Evolutionary conservation across 2,113 vertebrate genomes (phyloP).

Genomic region (Nanger granti): DNA sequence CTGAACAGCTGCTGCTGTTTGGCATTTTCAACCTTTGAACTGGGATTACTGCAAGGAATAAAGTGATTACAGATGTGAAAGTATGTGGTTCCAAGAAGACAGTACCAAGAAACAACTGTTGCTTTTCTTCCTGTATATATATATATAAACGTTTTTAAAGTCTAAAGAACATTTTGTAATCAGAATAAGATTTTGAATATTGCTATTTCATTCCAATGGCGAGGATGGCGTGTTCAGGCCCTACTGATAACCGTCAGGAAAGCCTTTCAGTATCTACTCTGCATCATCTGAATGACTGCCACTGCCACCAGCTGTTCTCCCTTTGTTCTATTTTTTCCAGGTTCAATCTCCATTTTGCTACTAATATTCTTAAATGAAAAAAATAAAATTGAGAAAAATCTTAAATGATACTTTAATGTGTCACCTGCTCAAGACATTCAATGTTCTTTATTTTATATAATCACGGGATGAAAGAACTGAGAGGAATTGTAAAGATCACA

Average conservation of each 20-base stretch:
- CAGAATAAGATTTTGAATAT: background rate
- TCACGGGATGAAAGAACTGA: background rate
- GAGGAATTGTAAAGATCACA: background rate
- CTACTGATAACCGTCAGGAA: background rate
- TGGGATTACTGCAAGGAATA: background rate
- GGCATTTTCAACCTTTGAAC: background rate
- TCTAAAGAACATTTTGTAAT: background rate
- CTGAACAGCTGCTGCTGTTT: background rate
- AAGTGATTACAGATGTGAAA: background rate
- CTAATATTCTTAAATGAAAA: background rate
- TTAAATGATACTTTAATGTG: background rate
- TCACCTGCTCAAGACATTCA: background rate
- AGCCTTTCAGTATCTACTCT: background rate
- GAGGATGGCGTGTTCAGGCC: too few species aligned
- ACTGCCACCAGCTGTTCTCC: background rate
- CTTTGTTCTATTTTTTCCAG: background rate
- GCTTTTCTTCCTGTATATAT: background rate
- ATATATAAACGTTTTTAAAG: background rate
- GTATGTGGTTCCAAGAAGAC: background rate
- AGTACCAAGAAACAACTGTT: background rate
- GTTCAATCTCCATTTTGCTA: background rate
- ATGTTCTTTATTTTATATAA: background rate
- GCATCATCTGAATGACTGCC: background rate
- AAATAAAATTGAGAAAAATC: background rate
- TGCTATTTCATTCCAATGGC: background rate